Base-by-base conservation (phyloP, 1,140 invertebrate species). In the Microplitis mediator region DNA sequence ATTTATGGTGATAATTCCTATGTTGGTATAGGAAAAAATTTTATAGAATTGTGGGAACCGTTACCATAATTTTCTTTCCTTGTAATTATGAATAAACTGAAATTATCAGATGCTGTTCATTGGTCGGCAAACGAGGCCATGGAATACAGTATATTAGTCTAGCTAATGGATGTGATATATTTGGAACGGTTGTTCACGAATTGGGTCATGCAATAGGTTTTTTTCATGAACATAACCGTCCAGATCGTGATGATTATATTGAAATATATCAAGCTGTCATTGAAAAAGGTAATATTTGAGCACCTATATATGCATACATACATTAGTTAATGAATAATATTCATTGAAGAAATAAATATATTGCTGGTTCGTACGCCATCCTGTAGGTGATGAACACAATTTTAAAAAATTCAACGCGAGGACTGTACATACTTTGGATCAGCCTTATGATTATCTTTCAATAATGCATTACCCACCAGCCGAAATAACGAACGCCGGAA, bases 391-490 rank as follows among this genome's bases (percentile, higher is more conserved):
- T 39, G 36, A 39, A 39, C 4, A n/a, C 36, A 39, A 9, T 8
- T 8, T 39, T 39, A 3, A 8, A 9, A 9, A 5, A 2, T 0
- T 1, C 8, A 0, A 96, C 96, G 9, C 91, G 94, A 3, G 95
- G 97, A 74, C 98, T 87, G 81, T 99, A 99, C 85, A 99, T 78
- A 98, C 97, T 0, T 87, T 99, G 13, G 97, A 96, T 0, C 89
- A 97, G 76, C 92, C 93, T 0, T 99, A 99, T 80, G 98, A 99
- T 83, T 99, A 97, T 77, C 95, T 96, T 78, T 97, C 95, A 0
- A 99, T 99, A 72, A 99, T 99, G 98, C 98, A 99, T 82, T 99
- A 99, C 84, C 89, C 96, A 56, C 99, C 98, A 80, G 99, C 98
- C 0, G 99, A 99, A 87, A 97, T 97, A 0, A 97, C 95, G 85